Evolutionary conservation across 2,888 invertebrate species (phyloP).

Genomic region (Aelia acuminata): DNA sequence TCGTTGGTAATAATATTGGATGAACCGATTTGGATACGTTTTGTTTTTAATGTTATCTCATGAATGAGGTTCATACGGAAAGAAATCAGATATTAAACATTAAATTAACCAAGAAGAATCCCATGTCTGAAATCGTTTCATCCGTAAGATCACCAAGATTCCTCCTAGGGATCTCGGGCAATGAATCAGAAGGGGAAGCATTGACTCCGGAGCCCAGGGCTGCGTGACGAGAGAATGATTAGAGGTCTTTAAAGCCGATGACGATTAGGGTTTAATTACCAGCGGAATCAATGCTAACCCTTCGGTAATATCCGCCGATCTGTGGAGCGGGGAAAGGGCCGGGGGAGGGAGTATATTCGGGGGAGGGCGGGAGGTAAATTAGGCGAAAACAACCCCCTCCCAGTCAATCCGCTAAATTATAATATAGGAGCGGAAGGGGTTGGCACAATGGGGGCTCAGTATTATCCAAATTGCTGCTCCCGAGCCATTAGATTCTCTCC

Average conservation of each 20-base stretch:
- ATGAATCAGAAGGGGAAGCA: background rate
- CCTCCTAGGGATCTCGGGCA: background rate
- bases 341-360: constrained; percentile 24
- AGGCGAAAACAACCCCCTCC: constrained; percentile 50
- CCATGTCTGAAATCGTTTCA: too few relatives aligned
- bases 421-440: constrained; percentile 49
- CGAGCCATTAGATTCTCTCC: constrained; percentile 18
- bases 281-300: constrained; percentile 41
- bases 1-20: too few relatives aligned
- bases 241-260: constrained; percentile 51
- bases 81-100: too few relatives aligned
- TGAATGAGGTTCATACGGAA: too few relatives aligned
- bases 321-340: background rate
- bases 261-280: constrained; percentile 54
- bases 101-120: too few relatives aligned
- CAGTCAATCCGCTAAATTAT: constrained; percentile 58
- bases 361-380: constrained; percentile 45
- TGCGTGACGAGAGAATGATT: constrained; percentile 38
- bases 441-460: constrained; percentile 15
- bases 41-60: too few relatives aligned
- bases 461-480: constrained; percentile 39
- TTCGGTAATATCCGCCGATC: constrained; percentile 25
- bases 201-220: background rate
- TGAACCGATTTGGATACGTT: too few relatives aligned
- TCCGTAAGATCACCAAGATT: background rate